Evolutionary conservation across 2,113 vertebrate genomes (phyloP), one percentile per base, ranked within the genome.

Genomic region (Pelobates fuscus): DNA sequence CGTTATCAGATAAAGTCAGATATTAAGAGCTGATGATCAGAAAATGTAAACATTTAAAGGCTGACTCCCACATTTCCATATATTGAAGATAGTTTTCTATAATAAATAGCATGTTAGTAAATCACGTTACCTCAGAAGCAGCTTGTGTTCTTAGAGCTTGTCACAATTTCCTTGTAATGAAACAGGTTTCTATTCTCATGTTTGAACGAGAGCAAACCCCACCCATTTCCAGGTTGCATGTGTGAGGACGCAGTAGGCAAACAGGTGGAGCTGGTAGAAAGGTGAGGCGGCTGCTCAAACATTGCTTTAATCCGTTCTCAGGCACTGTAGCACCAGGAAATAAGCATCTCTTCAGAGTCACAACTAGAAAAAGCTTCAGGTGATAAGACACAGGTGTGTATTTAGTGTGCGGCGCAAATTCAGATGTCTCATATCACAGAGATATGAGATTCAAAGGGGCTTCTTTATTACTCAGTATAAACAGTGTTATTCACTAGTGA

Each of bases 131-230:
- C 70, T 72, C 49, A 58, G 15, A 54, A 37, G 8, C 11, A 11
- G 70, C 29, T 8, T 24, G 44, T 8, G 11, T 14, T 21, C 23
- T 2, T 29, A 54, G 41, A 17, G 23, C 59, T 8, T 60, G 32
- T 2, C 41, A 61, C 24, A 44, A 24, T 37, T 72, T 23, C 27
- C 29, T 37, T 25, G 49, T 68, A 21, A 71, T 4, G 2, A 18
- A 54, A 15, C 20, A 63, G 43, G 70, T 72, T 72, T 72, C 43
- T 52, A 17, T 72, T 72, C 70, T 54, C 6, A 2, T 52, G 23
- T 21, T 1, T 64, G 60, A 52, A 25, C 21, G 3, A 14, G 60
- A 72, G 43, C 17, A 29, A 37, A 32, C 2, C 46, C 17, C 70
- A 2, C 59, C 70, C 49, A 59, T 30, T 54, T 72, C 5, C 37